Base-by-base conservation (phyloP, 2,888 invertebrate genomes). In the Lypha dubia region DNA sequence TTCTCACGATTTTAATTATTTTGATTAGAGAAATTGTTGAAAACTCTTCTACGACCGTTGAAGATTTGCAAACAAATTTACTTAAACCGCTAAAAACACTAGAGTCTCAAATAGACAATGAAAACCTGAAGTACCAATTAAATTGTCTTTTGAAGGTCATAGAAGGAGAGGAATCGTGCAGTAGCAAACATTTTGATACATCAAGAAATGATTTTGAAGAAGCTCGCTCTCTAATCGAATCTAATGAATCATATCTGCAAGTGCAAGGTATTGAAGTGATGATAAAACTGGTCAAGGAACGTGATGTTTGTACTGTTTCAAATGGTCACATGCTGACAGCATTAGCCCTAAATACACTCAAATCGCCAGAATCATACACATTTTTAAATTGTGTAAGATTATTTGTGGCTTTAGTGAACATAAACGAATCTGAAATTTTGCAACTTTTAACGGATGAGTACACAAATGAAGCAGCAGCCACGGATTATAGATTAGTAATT, bases 301-400 rank as follows among this genome's bases (percentile, higher is more conserved):
- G 87, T 41, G 91, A 92, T 86, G 65, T 86, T 1, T 87, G 88
- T 3, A 88, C 90, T 0, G 62, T 90, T 15, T 71, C 88, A 0
- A 92, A 92, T 65, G 83, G 88, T 3, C 91, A 91, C 82, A 86
- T 90, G 1, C 89, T 92, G 3, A 86, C 92, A 22, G 92, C 91
- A 0, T 79, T 92, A 44, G 91, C 92, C 0, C 49, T 92, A 75
- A 86, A 88, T 20, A 89, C 90, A 0, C 87, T 92, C 0, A 91
- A 90, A 71, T 87, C 89, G 28, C 88, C 88, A 24, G 92, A 92
- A 51, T 92, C 92, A 2, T 92, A 92, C 58, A 90, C 91, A 1
- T 92, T 91, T 70, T 88, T 92, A 1, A 92, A 92, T 85, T 91
- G 91, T 53, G 90, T 92, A 38, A 88, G 91, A 6, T 83, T 92